Conservation (phyloP, 1,140 invertebrate species). For the Spodoptera litura region DNA sequence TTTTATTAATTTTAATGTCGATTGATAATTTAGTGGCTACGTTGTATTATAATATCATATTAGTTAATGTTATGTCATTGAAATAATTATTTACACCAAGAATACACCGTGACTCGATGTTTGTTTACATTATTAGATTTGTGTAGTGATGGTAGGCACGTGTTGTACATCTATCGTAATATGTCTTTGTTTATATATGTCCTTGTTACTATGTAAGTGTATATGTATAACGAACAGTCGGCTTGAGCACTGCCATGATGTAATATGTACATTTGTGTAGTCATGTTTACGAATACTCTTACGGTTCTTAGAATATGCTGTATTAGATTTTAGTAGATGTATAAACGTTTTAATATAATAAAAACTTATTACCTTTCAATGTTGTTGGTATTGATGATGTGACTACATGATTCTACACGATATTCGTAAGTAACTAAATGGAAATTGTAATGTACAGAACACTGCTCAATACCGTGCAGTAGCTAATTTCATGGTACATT, state of each 20-base stretch:
- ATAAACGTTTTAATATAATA: conserved; percentile 19
- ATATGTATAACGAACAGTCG: conserved; percentile 35
- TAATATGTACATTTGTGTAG: conserved; percentile 30
- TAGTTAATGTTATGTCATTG: not conserved
- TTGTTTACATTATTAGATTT: not conserved
- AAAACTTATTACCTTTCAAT: not conserved
- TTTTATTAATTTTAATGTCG: not conserved
- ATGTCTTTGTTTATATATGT: conserved; percentile 26
- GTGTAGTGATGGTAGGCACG: conserved; percentile 5
- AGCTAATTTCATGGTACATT: conserved; percentile 55
- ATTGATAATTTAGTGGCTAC: not conserved
- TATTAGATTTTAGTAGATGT: conserved; percentile 12
- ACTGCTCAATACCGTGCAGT: conserved; percentile 66
- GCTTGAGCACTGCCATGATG: conserved; percentile 66
- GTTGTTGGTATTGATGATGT: conserved; percentile 37
- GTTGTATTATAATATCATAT: conserved; percentile 22
- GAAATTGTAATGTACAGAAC: conserved; percentile 56
- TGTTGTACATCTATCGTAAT: conserved; percentile 12
- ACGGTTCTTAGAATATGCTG: conserved; percentile 6
- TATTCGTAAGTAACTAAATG: conserved; percentile 27
- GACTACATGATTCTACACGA: conserved; percentile 36
- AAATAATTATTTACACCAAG: conserved; percentile 1
- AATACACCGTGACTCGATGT: not conserved
- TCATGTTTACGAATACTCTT: conserved; percentile 7
- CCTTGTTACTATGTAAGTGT: not conserved